These are phyloP conservation scores for Toxotes chatareus DNA, from an alignment of 2,113 vertebrate species.

Conservation along the genomic window DNA sequence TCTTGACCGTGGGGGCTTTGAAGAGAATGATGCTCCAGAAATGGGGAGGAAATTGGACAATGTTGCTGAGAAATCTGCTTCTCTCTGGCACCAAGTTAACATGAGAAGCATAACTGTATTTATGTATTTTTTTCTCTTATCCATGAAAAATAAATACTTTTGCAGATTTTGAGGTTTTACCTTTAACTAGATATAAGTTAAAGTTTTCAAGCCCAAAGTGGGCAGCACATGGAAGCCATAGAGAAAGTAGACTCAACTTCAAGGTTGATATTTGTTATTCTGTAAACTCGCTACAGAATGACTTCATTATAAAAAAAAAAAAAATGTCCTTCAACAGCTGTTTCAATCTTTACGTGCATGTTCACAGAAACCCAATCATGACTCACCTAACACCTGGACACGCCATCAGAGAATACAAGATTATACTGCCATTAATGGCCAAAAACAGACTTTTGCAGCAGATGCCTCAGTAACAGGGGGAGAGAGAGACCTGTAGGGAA, in stretches of 20 bases:
- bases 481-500: conserved; percentile 28
- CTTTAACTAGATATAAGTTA: not conserved
- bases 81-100: conserved; percentile 31
- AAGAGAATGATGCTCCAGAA: conserved; percentile 40
- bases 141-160: not conserved
- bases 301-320: not conserved
- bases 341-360: not conserved
- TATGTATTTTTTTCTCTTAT: not conserved
- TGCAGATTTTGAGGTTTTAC: not conserved
- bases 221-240: not conserved
- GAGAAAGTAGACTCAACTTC: not conserved
- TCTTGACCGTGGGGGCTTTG: conserved; percentile 33
- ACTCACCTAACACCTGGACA: conserved; percentile 16
- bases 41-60: conserved; percentile 61
- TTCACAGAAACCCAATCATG: conserved; percentile 10
- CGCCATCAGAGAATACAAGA: conserved; percentile 19
- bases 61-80: conserved; percentile 47
- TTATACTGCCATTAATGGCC: conserved; percentile 17
- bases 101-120: conserved; percentile 7
- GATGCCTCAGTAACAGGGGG: conserved; percentile 13
- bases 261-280: not conserved
- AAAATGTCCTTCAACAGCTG: conserved; percentile 1
- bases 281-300: not conserved
- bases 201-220: too few species aligned
- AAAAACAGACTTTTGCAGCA: conserved; percentile 38